These are phyloP conservation scores for Cremastinae sp. DNA, from an alignment of 2,888 invertebrate genomes.

Conservation along the genomic window DNA sequence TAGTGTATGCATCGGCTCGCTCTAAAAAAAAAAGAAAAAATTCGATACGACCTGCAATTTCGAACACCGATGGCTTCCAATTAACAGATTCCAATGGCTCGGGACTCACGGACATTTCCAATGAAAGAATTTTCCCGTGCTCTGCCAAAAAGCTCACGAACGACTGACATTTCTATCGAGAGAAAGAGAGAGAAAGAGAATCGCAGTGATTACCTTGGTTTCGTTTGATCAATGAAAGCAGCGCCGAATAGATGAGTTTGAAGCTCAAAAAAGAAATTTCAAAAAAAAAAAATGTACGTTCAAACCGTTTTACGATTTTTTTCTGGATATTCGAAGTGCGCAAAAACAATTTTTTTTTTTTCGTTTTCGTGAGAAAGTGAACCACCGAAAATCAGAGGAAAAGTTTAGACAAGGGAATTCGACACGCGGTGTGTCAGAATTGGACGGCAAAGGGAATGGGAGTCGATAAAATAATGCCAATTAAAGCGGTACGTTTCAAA, in stretches of 20 bases:
- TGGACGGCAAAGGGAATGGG: not conserved
- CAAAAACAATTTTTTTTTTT: too few species aligned
- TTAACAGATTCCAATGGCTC: constrained; percentile 39
- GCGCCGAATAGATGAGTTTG: constrained; percentile 10
- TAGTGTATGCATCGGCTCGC: not conserved
- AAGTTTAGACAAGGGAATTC: too few species aligned
- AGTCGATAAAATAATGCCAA: not conserved
- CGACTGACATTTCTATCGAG: constrained; percentile 40
- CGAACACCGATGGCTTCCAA: constrained; percentile 61
- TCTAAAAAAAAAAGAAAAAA: not conserved
- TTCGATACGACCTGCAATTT: constrained; percentile 54
- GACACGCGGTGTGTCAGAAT: not conserved
- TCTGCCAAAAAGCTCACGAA: constrained; percentile 23
- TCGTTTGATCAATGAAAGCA: constrained; percentile 58
- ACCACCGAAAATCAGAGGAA: too few species aligned
- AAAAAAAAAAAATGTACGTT: not conserved
- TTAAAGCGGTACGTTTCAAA: not conserved
- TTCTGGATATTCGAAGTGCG: too few species aligned
- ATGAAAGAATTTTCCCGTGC: constrained; percentile 23
- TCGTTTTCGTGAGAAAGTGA: too few species aligned
- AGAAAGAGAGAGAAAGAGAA: constrained; percentile 10
- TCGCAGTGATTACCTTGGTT: constrained; percentile 45
- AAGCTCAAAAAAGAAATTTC: not conserved
- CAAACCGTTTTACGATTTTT: too few species aligned
- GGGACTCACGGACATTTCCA: constrained; percentile 53